These are phyloP conservation scores for Apocheima hispidaria DNA, from an alignment of 2,888 invertebrate genomes.

Conservation along the genomic window DNA sequence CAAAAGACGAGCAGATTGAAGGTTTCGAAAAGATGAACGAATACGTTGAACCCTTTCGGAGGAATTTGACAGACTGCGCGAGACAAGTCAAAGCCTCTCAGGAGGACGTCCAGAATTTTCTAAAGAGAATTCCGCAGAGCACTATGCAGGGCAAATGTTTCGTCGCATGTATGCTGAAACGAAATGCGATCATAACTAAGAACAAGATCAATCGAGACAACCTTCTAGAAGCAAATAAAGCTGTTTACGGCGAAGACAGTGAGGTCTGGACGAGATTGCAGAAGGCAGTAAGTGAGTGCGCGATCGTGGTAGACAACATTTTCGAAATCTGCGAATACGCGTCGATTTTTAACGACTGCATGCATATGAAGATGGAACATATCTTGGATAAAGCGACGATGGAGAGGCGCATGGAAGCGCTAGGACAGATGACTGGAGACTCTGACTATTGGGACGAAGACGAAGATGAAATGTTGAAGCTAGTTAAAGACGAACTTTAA, in stretches of 20 bases:
- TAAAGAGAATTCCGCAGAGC: conserved; percentile 73
- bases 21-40: conserved; percentile 64
- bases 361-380: conserved; percentile 83
- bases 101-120: conserved; percentile 72
- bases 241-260: conserved; percentile 72
- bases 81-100: conserved; percentile 72
- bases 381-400: conserved; percentile 74
- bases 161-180: conserved; percentile 76
- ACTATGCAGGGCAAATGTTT: conserved; percentile 76
- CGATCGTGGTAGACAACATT: conserved; percentile 60
- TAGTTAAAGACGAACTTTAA: conserved; percentile 75
- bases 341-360: conserved; percentile 79
- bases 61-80: conserved; percentile 75
- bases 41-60: conserved; percentile 75
- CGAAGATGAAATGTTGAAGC: conserved; percentile 71
- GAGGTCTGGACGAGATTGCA: conserved; percentile 70
- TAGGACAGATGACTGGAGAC: conserved; percentile 71
- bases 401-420: conserved; percentile 76
- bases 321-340: conserved; percentile 81
- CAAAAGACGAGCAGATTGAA: conserved; percentile 73
- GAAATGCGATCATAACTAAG: conserved; percentile 70
- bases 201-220: conserved; percentile 67
- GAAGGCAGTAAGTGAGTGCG: conserved; percentile 67
- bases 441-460: conserved; percentile 73
- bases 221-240: conserved; percentile 69